Evolutionary conservation across 2,888 invertebrate species (phyloP), one percentile per base, ranked within the genome.

Genomic region (Harpagoxenus sublaevis): DNA sequence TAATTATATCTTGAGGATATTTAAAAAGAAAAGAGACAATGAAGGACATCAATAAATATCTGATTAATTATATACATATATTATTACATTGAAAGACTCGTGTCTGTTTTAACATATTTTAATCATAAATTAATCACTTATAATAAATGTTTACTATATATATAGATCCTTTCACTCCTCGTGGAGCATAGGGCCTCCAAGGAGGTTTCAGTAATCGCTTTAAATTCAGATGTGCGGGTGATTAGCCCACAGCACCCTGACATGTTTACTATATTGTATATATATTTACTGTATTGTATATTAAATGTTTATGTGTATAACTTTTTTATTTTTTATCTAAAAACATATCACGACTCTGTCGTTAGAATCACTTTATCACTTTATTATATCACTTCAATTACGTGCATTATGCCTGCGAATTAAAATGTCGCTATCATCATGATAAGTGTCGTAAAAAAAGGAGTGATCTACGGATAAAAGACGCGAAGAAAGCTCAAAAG

Each of bases 401-500:
- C 10, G 4, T 53, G 9, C 45, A 45, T 57, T 62, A 68, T 18
- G 45, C 15, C 4, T 18, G 48, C 71, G 39, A 81, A 78, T 68
- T 57, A 78, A 66, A 78, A 66, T 48, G 12, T 70, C 39, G 35
- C 71, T 28, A 28, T 39, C 42, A 31, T 12, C 39, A 62, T n/a
- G 51, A 68, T 45, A 55, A 71, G 71, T 62, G 65, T 55, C 63
- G 60, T 81, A 85, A 86, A 77, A 86, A 81, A 51, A 55, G 48
- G 48, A 66, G n/a, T 28, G 35, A 62, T 81, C 10, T 23, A 45
- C 60, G 39, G 70, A 86, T 83, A 87, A 66, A 85, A 84, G 55
- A 75, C 18, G 84, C 65, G 84, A 87, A 89, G 60, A 83, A 79
- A 83, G 74, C 71, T 28, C 84, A 68, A 84, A 86, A 84, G 81